Base-by-base conservation (phyloP, 2,113 vertebrate species). In the Oceanites oceanicus region DNA sequence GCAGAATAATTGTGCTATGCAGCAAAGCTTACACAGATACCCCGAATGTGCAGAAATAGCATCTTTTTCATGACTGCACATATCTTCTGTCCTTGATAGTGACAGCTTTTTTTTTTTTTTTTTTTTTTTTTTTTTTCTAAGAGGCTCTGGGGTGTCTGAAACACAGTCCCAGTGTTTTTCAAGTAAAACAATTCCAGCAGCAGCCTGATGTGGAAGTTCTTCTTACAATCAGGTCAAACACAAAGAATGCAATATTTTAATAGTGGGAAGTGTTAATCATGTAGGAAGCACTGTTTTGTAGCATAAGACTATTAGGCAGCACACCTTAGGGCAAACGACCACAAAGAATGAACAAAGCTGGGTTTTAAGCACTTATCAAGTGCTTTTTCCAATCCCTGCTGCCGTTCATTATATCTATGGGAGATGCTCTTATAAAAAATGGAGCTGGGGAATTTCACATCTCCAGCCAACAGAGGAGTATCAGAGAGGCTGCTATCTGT, bases 391-490 rank as follows among this genome's bases (percentile, higher is more conserved):
- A 91, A 1, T n/a, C n/a, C 29, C 53, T 81, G 50, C 38, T 93
- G 81, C 79, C 6, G 6, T 38, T 97, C 72, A 81, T 81, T 77
- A 10, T 42, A 58, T 91, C 79, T 81, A 76, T 49, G 52, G 55
- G 80, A 92, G 47, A 81, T 71, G 61, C 50, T 92, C 25, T 70
- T 71, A 70, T 22, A 55, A 91, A 86, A 92, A 63, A 27, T 30
- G n/a, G 47, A 91, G 29, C 38, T 71, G 73, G 68, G 84, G 47
- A 96, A 86, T 92, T 92, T 92, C 72, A 86, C 29, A 71, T 89
- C 80, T 96, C 44, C 65, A 95, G 73, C 66, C 62, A 90, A 72
- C 21, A 92, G 76, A 88, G 32, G 19, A 86, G 20, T 56, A 88
- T 40, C 59, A 89, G 86, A 91, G n/a, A 81, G 66, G 49, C 50